Percentiles rank a stretch among this genome's conserved stretches.
phyloP scores from a whole-genome alignment of 2,113 vertebrate species.

The Oryzias curvinotus region DNA sequence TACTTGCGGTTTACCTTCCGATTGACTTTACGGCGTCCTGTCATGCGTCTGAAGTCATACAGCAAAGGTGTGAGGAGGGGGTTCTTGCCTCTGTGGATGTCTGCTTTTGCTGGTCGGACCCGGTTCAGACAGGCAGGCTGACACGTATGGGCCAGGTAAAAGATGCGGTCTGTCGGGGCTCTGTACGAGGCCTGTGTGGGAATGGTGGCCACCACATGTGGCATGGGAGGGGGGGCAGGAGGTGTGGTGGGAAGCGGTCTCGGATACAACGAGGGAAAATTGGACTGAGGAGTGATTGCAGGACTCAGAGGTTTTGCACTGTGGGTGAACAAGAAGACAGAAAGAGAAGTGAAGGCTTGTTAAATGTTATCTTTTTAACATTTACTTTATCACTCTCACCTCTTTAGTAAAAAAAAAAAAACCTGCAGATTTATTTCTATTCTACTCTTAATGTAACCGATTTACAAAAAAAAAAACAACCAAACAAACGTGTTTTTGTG shows the following conservation, averaged over 20 bases:
- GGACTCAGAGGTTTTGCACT: slow-evolving; percentile 21
- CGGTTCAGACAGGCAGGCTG: slow-evolving; percentile 85
- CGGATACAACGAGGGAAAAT: slow-evolving; percentile 26
- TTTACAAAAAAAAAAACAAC: too few species aligned
- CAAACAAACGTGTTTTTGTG: too few species aligned
- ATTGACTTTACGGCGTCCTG: slow-evolving; percentile 88
- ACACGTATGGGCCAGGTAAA: slow-evolving; percentile 90
- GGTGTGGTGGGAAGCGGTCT: slow-evolving; percentile 17
- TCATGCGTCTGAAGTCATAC: slow-evolving; percentile 96
- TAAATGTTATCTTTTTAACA: neutral
- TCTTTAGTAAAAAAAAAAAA: too few species aligned
- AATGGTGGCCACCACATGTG: slow-evolving; percentile 74
- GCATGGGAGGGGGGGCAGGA: slow-evolving; percentile 15
- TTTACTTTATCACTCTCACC: too few species aligned
- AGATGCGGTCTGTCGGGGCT: slow-evolving; percentile 91
- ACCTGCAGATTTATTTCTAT: too few species aligned
- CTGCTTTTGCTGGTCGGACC: slow-evolving; percentile 73
- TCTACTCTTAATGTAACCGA: too few species aligned
- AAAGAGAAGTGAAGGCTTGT: neutral
- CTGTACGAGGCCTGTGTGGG: slow-evolving; percentile 87
- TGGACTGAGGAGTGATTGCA: neutral
- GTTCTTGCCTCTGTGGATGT: slow-evolving; percentile 87
- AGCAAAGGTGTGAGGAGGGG: slow-evolving; percentile 91
- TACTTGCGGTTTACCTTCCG: slow-evolving; percentile 78
- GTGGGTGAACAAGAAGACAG: slow-evolving; percentile 5